Conservation (phyloP, 2,113 vertebrate species). For the Sakesphorus luctuosus region DNA sequence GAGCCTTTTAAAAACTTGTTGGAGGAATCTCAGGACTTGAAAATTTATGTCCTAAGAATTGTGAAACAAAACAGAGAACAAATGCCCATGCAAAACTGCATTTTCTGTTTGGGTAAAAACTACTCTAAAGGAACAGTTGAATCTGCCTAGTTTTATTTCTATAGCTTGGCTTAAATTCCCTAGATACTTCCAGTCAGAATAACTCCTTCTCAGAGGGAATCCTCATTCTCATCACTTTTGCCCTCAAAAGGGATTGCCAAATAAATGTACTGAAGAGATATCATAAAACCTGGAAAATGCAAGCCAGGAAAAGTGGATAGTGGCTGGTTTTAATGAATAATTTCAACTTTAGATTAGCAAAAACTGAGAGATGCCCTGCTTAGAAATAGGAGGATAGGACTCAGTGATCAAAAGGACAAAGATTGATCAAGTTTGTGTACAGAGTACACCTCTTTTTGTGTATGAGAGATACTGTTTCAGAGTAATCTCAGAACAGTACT, state of each 20-base stretch:
- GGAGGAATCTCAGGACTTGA: neutral
- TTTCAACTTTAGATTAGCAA: neutral
- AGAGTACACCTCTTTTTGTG: neutral
- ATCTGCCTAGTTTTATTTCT: neutral
- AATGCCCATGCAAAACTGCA: neutral
- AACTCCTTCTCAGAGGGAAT: neutral
- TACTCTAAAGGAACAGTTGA: neutral
- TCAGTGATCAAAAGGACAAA: neutral
- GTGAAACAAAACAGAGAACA: neutral
- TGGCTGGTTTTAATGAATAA: neutral
- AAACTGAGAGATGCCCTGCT: neutral
- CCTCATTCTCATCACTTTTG: neutral
- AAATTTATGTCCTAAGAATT: neutral
- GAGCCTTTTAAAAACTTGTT: neutral
- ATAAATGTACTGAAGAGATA: neutral
- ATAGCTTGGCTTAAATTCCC: neutral
- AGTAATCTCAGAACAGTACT: neutral
- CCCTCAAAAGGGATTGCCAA: neutral
- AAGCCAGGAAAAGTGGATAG: neutral
- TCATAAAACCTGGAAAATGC: neutral
- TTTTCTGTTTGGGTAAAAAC: neutral
- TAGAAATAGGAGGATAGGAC: neutral
- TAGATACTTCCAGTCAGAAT: neutral
- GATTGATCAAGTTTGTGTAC: neutral
- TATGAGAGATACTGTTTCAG: neutral